A percentile compares a stretch with the other conserved stretches of the same genome.
phyloP scores from a whole-genome alignment of 2,888 invertebrate genomes.

The Lycaena phlaeas region DNA sequence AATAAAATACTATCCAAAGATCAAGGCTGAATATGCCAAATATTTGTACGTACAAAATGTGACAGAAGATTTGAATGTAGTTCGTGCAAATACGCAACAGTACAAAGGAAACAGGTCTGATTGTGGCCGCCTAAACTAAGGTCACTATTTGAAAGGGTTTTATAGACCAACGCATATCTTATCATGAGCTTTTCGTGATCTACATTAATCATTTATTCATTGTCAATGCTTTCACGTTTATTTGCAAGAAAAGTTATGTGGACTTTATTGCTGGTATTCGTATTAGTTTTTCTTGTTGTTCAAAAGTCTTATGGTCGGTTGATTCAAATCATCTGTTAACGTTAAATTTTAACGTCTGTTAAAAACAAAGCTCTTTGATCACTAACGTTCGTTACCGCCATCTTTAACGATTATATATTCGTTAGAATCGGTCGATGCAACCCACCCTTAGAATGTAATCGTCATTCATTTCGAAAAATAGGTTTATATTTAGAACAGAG shows the following conservation, averaged over 20 bases:
- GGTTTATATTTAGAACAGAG: too few species aligned
- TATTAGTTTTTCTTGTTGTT: too few species aligned
- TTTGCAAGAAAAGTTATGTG: background rate
- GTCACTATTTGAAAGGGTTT: constrained; percentile 66
- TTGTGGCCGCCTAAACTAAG: constrained; percentile 40
- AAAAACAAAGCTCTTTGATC: too few species aligned
- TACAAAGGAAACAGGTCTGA: constrained; percentile 45
- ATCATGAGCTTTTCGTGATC: constrained; percentile 25
- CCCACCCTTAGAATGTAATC: too few species aligned
- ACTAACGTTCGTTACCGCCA: too few species aligned
- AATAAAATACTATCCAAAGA: background rate
- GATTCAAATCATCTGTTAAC: too few species aligned
- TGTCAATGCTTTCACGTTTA: background rate
- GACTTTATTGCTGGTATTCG: too few species aligned
- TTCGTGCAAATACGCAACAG: background rate
- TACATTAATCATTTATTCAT: constrained; percentile 13
- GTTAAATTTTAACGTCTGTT: too few species aligned
- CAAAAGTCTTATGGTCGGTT: too few species aligned
- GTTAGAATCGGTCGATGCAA: too few species aligned
- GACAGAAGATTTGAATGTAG: background rate
- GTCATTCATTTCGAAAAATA: too few species aligned
- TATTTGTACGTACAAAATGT: background rate
- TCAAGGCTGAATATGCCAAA: background rate
- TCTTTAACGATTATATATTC: too few species aligned
- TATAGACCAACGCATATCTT: constrained; percentile 37